These are phyloP conservation scores for Anoplopoma fimbria DNA, from an alignment of 2,113 vertebrate genomes.

Conservation along the genomic window DNA sequence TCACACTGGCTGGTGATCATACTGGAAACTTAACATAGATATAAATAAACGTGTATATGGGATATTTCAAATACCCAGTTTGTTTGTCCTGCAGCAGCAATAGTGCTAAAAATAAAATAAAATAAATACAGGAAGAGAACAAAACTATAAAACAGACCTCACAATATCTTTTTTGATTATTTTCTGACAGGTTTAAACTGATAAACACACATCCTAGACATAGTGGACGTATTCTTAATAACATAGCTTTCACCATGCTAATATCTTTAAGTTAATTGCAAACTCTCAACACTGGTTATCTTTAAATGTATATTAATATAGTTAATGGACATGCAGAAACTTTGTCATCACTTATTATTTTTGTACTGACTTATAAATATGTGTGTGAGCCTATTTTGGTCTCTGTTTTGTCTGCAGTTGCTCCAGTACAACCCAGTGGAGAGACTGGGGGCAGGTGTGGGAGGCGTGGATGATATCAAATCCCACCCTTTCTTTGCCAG, in stretches of 20 bases:
- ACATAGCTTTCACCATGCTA: constrained; percentile 4
- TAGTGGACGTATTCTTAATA: constrained; percentile 36
- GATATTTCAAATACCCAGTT: neutral
- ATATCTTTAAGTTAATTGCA: constrained; percentile 52
- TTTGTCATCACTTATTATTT: neutral
- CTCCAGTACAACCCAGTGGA: constrained; percentile 96
- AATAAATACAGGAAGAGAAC: too few relatives aligned
- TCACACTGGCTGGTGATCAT: neutral
- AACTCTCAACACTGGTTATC: constrained; percentile 37
- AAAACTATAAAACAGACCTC: neutral
- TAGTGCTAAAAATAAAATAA: neutral
- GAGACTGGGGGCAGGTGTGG: constrained; percentile 93
- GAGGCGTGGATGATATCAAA: constrained; percentile 96
- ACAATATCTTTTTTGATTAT: too few relatives aligned
- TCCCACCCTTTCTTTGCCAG: constrained; percentile 95
- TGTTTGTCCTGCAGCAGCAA: neutral
- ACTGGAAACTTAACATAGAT: neutral
- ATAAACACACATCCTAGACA: neutral
- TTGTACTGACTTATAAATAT: neutral
- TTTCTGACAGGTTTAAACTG: constrained; percentile 30
- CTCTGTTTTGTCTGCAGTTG: constrained; percentile 83
- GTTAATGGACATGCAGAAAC: neutral
- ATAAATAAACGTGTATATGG: neutral
- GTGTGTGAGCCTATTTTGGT: neutral
- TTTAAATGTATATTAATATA: constrained; percentile 46